Evolutionary conservation across 1,140 invertebrate species (phyloP), one percentile per base, ranked within the genome.

Genomic region (Diploscapter pachys): DNA sequence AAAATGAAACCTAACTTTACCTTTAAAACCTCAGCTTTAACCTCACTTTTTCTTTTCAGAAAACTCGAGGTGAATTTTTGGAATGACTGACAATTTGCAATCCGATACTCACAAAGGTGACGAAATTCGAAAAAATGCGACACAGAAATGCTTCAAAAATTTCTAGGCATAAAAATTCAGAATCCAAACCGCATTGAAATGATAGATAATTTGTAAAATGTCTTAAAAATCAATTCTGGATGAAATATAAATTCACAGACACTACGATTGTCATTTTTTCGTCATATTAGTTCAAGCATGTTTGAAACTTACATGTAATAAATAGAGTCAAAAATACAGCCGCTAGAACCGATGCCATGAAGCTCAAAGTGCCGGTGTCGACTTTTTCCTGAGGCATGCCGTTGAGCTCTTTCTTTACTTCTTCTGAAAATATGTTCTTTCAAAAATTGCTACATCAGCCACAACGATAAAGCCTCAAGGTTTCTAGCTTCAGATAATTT

Each of bases 301-400:
- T 8, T n/a, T 11, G 8, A 67, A 55, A 73, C 69, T 62, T 70
- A 84, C 83, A 85, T 49, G 83, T 84, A 59, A 85, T 81, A 31
- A 85, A 66, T 49, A 82, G 68, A 5, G 83, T 85, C 3, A 85
- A 56, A 4, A 79, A 66, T 62, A 81, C 76, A 57, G 83, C 83
- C 55, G 84, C 72, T 3, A 80, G 80, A 48, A 85, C 84, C 13
- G 83, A 83, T 13, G 82, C 73, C 9, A 85, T 72, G 50, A 85
- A 74, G 6, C 82, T 83, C 63, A 84, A 57, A 11, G 83, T 84
- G 50, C 80, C 83, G 4, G 82, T 82, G 71, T 85, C 83, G 6
- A 84, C 73, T 59, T 82, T 64, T 8, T 73, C 74, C 65, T 85
- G 81, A 8, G 83, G 83, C 13, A 83, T 76, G 59, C 83, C 83